Base-by-base conservation (phyloP, 92 coral and sea anemone genomes). In the Epizoanthus rinbou region DNA sequence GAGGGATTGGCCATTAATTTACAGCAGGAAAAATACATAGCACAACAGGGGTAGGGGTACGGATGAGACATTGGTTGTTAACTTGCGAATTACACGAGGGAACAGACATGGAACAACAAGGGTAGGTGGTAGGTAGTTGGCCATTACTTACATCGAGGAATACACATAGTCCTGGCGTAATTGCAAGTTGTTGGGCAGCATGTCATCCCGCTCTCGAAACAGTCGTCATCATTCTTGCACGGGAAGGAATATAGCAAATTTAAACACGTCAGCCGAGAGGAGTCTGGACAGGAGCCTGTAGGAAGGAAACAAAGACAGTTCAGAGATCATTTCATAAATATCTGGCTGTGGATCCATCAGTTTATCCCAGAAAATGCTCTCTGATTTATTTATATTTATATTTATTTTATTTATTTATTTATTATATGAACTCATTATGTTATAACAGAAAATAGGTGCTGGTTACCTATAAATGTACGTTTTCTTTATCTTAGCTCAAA, bases 191-290 rank as follows among this genome's bases (percentile, higher is more conserved):
- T 92, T 24, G 73, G 80, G 81, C 99, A 96, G 62, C 99, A 96
- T 6, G 89, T 86, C 99, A 96, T 96, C 9, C 99, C 99, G 52
- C 92, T 93, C 80, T 94, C 95, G 69, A 91, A 92, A 76, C 99
- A 96, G 59, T 92, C 97, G 73, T 90, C 98, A 67, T 92, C 93
- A 59, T 84, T 90, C 37, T 73, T 74, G 53, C 99, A 96, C 4
- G 97, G 90, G 82, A 90, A 96, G n/a, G 99, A 94, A 76, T 94
- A 92, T 33, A 96, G 86, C 18, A 96, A 58, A 86, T 96, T 94
- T 19, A 96, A 88, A 50, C 99, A 96, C 33, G 87, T 73, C 41
- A 96, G 75, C 57, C 88, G 75, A 54, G 75, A 47, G 21, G 88
- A 63, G 62, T 85, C 73, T n/a, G 99, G 94, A 81, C 99, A 96